Evolutionary conservation across 2,888 invertebrate species (phyloP).

Genomic region (Autographa gamma): DNA sequence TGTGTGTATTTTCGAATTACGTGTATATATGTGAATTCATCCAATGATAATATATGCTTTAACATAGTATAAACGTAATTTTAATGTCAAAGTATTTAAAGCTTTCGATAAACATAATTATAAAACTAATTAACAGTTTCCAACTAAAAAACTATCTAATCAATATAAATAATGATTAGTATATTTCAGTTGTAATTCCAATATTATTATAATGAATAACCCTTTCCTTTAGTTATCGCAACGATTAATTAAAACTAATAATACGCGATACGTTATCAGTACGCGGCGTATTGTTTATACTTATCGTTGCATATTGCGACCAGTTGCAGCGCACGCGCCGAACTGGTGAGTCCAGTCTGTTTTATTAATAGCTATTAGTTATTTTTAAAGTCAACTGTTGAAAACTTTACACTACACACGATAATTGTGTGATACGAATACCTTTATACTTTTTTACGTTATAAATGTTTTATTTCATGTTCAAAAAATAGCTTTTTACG

Average conservation of each 20-base stretch:
- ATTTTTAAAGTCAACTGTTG: too few relatives aligned
- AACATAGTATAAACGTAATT: too few relatives aligned
- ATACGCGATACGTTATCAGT: conserved; percentile 39
- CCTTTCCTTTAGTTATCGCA: conserved; percentile 12
- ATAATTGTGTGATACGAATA: too few relatives aligned
- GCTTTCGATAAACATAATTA: neutral
- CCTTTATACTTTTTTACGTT: too few relatives aligned
- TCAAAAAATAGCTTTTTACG: too few relatives aligned
- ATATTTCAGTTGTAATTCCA: neutral
- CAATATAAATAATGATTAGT: neutral
- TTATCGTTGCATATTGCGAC: conserved; percentile 6
- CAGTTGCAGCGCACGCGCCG: conserved; percentile 31
- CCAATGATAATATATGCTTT: too few relatives aligned
- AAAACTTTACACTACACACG: too few relatives aligned
- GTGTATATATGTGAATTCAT: too few relatives aligned
- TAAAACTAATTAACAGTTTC: neutral
- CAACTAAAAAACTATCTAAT: neutral
- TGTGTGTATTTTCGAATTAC: too few relatives aligned
- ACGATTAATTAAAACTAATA: conserved; percentile 41
- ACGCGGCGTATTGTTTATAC: conserved; percentile 12
- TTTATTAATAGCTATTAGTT: neutral
- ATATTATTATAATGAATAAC: neutral
- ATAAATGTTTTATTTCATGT: too few relatives aligned
- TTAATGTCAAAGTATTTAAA: too few relatives aligned
- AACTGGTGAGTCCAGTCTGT: conserved; percentile 29